Percentiles rank a stretch among this genome's conserved stretches.
These are phyloP conservation scores for Ennomos fuscantarius DNA, from an alignment of 2,888 invertebrate genomes.

Conservation along the genomic window DNA sequence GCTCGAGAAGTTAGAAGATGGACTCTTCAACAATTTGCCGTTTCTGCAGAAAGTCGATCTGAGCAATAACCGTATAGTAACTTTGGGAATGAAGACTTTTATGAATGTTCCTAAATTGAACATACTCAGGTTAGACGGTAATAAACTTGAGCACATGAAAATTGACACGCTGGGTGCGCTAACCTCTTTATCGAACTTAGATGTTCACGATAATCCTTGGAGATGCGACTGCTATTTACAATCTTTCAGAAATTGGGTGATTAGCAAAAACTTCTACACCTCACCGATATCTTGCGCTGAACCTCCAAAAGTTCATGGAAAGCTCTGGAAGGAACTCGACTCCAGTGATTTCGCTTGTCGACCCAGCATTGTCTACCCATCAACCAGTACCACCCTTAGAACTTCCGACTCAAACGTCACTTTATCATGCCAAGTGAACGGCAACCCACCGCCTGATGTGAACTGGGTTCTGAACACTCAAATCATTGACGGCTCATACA, in stretches of 20 bases:
- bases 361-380: conserved; percentile 89
- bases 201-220: conserved; percentile 94
- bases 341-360: conserved; percentile 92
- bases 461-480: conserved; percentile 90
- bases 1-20: conserved; percentile 89
- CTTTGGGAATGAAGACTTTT: conserved; percentile 90
- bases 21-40: conserved; percentile 90
- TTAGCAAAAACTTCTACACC: conserved; percentile 90
- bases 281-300: conserved; percentile 90
- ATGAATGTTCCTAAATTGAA: conserved; percentile 88
- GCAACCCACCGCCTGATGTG: conserved; percentile 91
- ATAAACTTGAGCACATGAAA: conserved; percentile 89
- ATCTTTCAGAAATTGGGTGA: conserved; percentile 91
- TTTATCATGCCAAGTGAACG: conserved; percentile 90
- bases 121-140: conserved; percentile 89
- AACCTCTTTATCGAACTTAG: conserved; percentile 88
- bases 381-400: conserved; percentile 84
- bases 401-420: conserved; percentile 88
- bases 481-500: conserved; percentile 82
- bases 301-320: conserved; percentile 88
- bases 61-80: conserved; percentile 89
- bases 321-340: conserved; percentile 89
- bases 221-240: conserved; percentile 94
- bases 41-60: conserved; percentile 91
- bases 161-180: conserved; percentile 88